phyloP scores from a whole-genome alignment of 2,113 vertebrate genomes.

The Lasiurus borealis region DNA sequence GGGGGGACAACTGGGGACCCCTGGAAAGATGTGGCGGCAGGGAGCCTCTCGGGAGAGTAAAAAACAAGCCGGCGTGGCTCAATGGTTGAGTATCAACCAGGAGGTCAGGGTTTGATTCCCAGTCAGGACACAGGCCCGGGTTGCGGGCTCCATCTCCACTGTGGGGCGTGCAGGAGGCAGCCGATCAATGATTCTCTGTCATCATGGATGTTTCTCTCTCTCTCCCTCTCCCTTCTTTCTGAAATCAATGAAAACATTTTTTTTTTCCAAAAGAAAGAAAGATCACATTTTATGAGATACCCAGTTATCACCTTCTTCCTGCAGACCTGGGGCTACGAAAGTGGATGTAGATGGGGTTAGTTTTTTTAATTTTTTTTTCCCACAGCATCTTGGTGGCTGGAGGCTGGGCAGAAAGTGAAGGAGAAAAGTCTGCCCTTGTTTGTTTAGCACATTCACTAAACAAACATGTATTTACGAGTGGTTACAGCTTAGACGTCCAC shows the following conservation, averaged over 20 bases:
- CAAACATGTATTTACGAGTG: background rate
- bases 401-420: background rate
- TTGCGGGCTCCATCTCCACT: too few relatives aligned
- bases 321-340: background rate
- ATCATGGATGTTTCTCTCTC: too few relatives aligned
- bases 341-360: background rate
- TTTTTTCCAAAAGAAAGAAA: too few relatives aligned
- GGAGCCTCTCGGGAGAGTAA: background rate
- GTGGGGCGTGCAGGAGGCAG: too few relatives aligned
- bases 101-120: too few relatives aligned
- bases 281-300: background rate
- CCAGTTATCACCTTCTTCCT: background rate
- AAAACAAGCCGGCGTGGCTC: background rate
- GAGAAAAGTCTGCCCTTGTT: background rate
- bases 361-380: background rate
- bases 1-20: accelerated
- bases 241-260: too few relatives aligned
- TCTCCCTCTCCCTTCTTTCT: too few relatives aligned
- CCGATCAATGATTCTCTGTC: too few relatives aligned
- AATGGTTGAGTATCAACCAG: too few relatives aligned
- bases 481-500: background rate
- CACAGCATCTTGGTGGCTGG: background rate
- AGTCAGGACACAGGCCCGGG: too few relatives aligned
- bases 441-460: slow-evolving; percentile 70
- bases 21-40: background rate